phyloP scores from a whole-genome alignment of 2,113 vertebrate species.

The Bos taurus region DNA sequence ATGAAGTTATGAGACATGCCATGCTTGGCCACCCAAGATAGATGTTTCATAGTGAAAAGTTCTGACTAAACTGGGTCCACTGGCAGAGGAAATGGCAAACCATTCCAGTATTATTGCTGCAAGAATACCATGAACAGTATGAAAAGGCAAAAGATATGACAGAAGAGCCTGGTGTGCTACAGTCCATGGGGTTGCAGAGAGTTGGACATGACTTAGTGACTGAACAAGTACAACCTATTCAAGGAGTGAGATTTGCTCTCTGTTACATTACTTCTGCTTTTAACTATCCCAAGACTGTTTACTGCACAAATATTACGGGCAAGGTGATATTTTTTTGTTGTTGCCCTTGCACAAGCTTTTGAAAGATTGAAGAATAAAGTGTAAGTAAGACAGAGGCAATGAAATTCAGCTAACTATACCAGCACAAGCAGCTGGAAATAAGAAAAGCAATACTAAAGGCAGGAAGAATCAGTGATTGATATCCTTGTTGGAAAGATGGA shows the following conservation, averaged over 20 bases:
- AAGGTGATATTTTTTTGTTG: neutral
- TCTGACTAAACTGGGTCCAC: neutral
- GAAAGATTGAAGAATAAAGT: neutral
- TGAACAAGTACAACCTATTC: neutral
- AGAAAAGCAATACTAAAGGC: constrained; percentile 42
- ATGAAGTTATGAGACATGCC: neutral
- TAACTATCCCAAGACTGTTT: neutral
- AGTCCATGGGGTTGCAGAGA: neutral
- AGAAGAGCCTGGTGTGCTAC: neutral
- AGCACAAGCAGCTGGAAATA: constrained; percentile 54
- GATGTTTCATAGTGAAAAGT: neutral
- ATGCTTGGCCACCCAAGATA: neutral
- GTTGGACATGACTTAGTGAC: neutral
- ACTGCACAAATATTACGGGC: neutral
- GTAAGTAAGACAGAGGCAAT: neutral
- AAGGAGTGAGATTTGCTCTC: neutral
- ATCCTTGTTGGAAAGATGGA: constrained; percentile 71
- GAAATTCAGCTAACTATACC: constrained; percentile 51
- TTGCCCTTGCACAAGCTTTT: neutral
- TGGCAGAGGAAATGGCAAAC: neutral
- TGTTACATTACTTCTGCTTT: neutral
- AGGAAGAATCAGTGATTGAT: constrained; percentile 73
- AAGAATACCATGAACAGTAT: neutral
- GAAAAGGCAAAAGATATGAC: neutral
- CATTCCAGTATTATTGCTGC: neutral